Evolutionary conservation across 2,888 invertebrate genomes (phyloP), one percentile per base, ranked within the genome.

Genomic region (Catotricha subobsoleta): DNA sequence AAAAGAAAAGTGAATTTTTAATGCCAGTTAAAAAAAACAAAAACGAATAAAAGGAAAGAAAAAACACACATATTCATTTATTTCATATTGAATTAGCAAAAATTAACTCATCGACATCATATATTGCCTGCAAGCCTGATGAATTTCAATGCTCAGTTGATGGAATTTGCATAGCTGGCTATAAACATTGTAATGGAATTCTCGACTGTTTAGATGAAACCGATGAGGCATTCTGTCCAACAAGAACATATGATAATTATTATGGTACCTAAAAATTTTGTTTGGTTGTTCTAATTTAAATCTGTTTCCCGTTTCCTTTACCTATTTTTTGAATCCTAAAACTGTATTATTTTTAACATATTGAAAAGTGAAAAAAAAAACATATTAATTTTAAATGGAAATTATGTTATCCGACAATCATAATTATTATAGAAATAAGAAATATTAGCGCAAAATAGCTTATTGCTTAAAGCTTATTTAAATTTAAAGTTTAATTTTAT

Each of bases 121-220:
- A 25, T 40, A 31, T 29, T 23, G 16, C 40, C 12, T 61, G 63
- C 50, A 49, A 54, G 39, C 48, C 56, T 25, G 25, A 25, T 25
- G 25, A 25, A 25, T 25, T 25, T 25, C 25, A 25, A 25, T 25
- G 25, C 10, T 8, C 10, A 10, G 7, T 9, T 9, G 56, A 55
- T 58, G 74, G 74, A 56, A 62, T 67, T 58, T 77, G 76, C 64
- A 69, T 76, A 49, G 67, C 66, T 49, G 65, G 65, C 48, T 59
- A 59, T 43, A 71, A 70, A 51, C 64, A 64, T 43, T 80, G 80
- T 58, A 69, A 80, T 53, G 60, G 62, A 41, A 53, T 56, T 31
- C 45, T 47, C 12, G 71, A 74, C 50, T 74, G 73, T 54, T 60
- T 66, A 42, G 68, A 68, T 46, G 68, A 68, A 12, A 74, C 74